Conservation (phyloP, 2,888 invertebrate species). For the Agelastica alni region DNA sequence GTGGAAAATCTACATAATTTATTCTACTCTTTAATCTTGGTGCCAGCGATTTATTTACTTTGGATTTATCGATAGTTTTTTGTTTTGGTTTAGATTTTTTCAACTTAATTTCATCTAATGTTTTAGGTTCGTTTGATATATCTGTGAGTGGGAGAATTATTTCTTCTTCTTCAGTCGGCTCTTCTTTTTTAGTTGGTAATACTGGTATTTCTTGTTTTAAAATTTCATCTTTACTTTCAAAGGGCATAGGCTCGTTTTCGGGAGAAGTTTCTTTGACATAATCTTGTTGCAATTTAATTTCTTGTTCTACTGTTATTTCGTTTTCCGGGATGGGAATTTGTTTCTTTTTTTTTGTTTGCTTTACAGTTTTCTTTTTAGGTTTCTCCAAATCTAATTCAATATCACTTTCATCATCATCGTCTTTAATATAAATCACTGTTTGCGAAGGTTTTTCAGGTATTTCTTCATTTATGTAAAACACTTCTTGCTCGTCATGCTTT, state of each 20-base stretch:
- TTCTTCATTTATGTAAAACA: constrained; percentile 26
- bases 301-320: constrained; percentile 27
- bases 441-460: constrained; percentile 43
- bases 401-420: constrained; percentile 41
- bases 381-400: constrained; percentile 33
- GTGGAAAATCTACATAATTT: constrained; percentile 58
- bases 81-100: constrained; percentile 64
- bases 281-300: constrained; percentile 8
- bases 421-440: constrained; percentile 34
- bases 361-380: constrained; percentile 51
- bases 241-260: neutral
- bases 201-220: neutral
- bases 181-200: neutral
- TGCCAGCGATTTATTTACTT: constrained; percentile 49
- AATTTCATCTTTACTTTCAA: neutral
- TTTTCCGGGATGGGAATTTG: constrained; percentile 31
- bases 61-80: constrained; percentile 40
- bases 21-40: constrained; percentile 76
- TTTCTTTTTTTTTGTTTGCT: constrained; percentile 41
- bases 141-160: no score
- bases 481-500: constrained; percentile 39
- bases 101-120: constrained; percentile 62
- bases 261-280: neutral
- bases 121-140: constrained; percentile 22
- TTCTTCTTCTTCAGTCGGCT: neutral